Base-by-base conservation (phyloP, 2,113 vertebrate species). In the Lichenostomus cassidix region DNA sequence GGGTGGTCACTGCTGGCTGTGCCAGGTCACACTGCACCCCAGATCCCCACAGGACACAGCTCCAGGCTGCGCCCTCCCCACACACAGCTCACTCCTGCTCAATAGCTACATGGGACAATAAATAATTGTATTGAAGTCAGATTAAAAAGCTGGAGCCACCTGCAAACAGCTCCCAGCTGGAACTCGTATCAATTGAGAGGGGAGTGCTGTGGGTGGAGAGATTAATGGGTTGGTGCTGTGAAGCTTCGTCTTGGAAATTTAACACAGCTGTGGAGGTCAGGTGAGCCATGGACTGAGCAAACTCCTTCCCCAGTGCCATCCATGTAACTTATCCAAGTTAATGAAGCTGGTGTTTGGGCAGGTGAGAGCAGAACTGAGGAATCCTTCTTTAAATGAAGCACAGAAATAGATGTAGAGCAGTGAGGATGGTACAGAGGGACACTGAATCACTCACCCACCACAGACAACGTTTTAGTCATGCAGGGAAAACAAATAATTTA, bases 401-500 rank as follows among this genome's bases (percentile, higher is more conserved):
- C 52, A 83, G 68, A 56, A 77, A 41, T 0, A n/a, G 39, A 76
- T 24, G 50, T 27, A 64, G 49, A 41, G 4, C 14, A 55, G 47
- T 16, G 29, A n/a, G 63, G 21, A 41, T 44, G 19, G 59, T 21
- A 58, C 65, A 47, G 28, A 64, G 29, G 60, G 64, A 55, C n/a
- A 41, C 0, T 3, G 9, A 53, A 29, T 27, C 77, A 91, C 47
- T 71, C 65, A 89, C 59, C n/a, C 60, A 56, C 33, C 24, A 87
- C 76, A 95, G 89, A 97, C n/a, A n/a, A n/a, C 1, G 8, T 95
- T 91, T 80, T 87, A 95, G 89, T 97, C 97, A 95, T 97, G 96
- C 95, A 95, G 67, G 94, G 96, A 96, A 94, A 97, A 79, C 91
- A 97, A 97, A 95, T 69, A 35, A 92, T 98, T 98, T 98, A 98